Evolutionary conservation across 2,113 vertebrate species (phyloP).

Genomic region (Mirounga angustirostris): DNA sequence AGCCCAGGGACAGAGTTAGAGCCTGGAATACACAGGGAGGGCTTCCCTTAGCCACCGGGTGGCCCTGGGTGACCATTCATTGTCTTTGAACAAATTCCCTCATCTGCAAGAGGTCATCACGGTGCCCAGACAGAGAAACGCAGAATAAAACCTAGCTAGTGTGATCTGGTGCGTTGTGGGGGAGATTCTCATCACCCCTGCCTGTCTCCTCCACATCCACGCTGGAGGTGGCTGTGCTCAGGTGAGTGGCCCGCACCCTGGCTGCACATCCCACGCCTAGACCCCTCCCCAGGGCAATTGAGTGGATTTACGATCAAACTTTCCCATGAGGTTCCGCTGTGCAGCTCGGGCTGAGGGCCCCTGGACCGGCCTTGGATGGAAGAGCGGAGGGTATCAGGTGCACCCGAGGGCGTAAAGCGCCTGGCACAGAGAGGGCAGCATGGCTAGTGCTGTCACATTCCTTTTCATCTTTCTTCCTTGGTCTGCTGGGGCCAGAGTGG

Average conservation of each 20-base stretch:
- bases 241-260: not conserved
- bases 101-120: not conserved
- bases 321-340: not conserved
- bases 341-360: not conserved
- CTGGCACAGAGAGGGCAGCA: not conserved
- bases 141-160: rapidly evolving
- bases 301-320: rapidly evolving
- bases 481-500: not conserved
- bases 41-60: too few relatives aligned
- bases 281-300: rapidly evolving
- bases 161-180: rapidly evolving
- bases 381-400: not conserved
- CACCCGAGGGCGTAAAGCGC: rapidly evolving
- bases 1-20: not conserved
- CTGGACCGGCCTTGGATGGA: rapidly evolving
- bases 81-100: not conserved
- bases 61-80: not conserved
- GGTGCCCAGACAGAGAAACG: not conserved
- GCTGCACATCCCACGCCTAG: rapidly evolving
- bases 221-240: not conserved
- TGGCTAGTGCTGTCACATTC: not conserved
- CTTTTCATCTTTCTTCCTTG: not conserved
- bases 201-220: rapidly evolving
- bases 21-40: not conserved
- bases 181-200: rapidly evolving